phyloP scores from a whole-genome alignment of 2,888 invertebrate species.

The Prosapia bicincta region DNA sequence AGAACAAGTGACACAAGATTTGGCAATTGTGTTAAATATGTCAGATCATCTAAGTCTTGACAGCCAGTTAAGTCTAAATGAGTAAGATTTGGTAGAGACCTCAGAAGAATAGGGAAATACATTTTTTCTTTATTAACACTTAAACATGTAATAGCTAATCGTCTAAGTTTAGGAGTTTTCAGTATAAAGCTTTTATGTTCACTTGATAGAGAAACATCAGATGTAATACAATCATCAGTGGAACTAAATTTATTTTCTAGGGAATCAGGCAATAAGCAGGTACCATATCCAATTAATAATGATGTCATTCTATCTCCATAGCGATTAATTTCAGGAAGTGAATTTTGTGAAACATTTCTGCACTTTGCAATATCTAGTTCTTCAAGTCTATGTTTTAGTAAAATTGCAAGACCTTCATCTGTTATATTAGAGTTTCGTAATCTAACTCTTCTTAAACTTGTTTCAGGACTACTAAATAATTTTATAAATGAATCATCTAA shows the following conservation, averaged over 20 bases:
- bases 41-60: slow-evolving; percentile 58
- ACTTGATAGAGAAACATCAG: slow-evolving; percentile 17
- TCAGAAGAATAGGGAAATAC: slow-evolving; percentile 52
- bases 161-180: slow-evolving; percentile 56
- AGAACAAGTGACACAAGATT: slow-evolving; percentile 72
- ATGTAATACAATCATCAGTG: slow-evolving; percentile 23
- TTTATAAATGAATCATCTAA: slow-evolving; percentile 66
- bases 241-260: slow-evolving; percentile 1
- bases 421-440: slow-evolving; percentile 69
- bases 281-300: slow-evolving; percentile 66
- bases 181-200: slow-evolving; percentile 47
- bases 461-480: slow-evolving; percentile 65
- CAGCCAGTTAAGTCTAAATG: slow-evolving; percentile 72
- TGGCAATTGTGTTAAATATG: slow-evolving; percentile 61
- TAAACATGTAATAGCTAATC: slow-evolving; percentile 57
- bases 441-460: slow-evolving; percentile 64
- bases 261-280: slow-evolving; percentile 56
- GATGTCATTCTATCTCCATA: slow-evolving; percentile 66
- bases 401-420: slow-evolving; percentile 63
- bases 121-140: slow-evolving; percentile 34
- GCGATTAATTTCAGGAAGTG: slow-evolving; percentile 64
- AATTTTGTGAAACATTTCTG: slow-evolving; percentile 58
- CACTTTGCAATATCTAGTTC: slow-evolving; percentile 76
- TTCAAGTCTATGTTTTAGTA: slow-evolving; percentile 69
- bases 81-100: slow-evolving; percentile 57